Conservation (phyloP, 92 coral and sea anemone species). For the Bergia sp. region DNA sequence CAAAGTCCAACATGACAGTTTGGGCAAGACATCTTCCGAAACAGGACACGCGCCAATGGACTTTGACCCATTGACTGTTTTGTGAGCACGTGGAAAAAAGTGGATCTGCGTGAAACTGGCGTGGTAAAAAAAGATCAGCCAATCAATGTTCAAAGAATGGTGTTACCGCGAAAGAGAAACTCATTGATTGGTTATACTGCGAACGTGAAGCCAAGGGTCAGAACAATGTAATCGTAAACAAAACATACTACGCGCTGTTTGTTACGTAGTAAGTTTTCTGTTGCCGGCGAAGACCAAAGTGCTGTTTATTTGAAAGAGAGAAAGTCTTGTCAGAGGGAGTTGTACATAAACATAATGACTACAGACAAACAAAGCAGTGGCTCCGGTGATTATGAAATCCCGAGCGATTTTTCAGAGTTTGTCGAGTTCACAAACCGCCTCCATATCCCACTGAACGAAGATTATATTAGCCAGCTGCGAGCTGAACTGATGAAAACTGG, state of each 20-base stretch:
- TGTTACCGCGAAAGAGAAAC: slow-evolving; percentile 35
- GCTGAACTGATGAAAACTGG: slow-evolving; percentile 39
- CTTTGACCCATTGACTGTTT: background rate
- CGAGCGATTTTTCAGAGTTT: slow-evolving; percentile 63
- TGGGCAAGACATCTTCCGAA: background rate
- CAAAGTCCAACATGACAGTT: background rate
- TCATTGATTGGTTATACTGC: background rate
- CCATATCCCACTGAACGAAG: slow-evolving; percentile 79
- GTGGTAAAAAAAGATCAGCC: slow-evolving; percentile 23
- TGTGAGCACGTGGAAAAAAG: background rate
- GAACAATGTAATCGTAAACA: background rate
- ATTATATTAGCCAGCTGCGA: slow-evolving; percentile 57
- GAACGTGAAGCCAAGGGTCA: background rate
- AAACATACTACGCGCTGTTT: background rate
- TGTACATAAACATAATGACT: slow-evolving; percentile 38
- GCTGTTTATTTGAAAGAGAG: background rate
- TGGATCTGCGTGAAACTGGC: background rate
- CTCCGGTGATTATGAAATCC: slow-evolving; percentile 49
- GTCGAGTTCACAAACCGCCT: slow-evolving; percentile 69
- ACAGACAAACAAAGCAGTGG: background rate
- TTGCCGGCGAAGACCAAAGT: background rate
- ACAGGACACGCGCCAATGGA: background rate
- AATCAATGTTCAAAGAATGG: slow-evolving; percentile 5
- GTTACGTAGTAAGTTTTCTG: background rate
- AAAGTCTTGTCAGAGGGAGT: background rate